Evolutionary conservation across 2,888 invertebrate genomes (phyloP).

Genomic region (Lasius platythorax): DNA sequence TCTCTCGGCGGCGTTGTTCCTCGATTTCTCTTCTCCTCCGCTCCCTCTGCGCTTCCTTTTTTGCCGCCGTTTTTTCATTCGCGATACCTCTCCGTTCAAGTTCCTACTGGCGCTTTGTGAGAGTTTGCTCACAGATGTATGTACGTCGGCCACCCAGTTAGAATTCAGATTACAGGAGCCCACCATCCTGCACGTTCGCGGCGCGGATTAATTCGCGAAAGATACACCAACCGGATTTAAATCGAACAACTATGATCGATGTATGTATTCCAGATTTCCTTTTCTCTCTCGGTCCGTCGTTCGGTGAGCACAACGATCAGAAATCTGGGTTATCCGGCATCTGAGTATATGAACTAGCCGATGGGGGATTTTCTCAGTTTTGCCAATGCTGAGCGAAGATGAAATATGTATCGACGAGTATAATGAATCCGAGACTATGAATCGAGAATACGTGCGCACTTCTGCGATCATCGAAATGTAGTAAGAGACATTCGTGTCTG

Average conservation of each 20-base stretch:
- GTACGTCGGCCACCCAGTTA: conserved; percentile 16
- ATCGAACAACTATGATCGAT: conserved; percentile 57
- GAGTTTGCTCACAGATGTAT: conserved; percentile 11
- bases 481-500: not conserved
- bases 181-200: conserved; percentile 29
- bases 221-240: conserved; percentile 49
- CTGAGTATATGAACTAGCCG: conserved; percentile 43
- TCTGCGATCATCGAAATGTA: not conserved
- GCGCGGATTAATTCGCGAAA: conserved; percentile 66
- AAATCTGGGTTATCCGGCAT: conserved; percentile 56
- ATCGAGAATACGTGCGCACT: conserved; percentile 20
- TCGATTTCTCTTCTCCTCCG: conserved; percentile 31
- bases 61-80: not conserved
- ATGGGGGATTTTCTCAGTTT: conserved; percentile 56
- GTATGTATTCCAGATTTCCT: not conserved
- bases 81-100: conserved; percentile 9
- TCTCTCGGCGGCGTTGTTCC: conserved; percentile 20
- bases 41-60: not conserved
- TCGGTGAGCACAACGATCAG: not conserved
- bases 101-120: conserved; percentile 21
- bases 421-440: conserved; percentile 57
- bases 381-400: conserved; percentile 2
- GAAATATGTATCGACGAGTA: conserved; percentile 38
- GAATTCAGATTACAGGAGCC: conserved; percentile 21
- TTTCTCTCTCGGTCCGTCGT: not conserved